Evolutionary conservation across 2,113 vertebrate genomes (phyloP).

Genomic region (Amazona guildingii): DNA sequence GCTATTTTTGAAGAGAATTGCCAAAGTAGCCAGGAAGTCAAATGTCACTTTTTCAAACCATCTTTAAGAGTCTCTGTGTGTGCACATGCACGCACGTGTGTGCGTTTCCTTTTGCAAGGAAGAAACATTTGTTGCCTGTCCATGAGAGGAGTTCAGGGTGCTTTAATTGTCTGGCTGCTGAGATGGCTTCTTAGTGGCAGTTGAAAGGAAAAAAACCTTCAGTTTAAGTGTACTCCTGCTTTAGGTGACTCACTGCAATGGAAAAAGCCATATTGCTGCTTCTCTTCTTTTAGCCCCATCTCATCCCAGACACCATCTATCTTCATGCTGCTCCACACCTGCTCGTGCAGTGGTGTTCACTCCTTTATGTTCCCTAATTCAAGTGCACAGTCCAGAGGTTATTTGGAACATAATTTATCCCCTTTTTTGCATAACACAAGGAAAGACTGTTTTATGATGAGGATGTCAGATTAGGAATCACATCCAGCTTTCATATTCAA

Average conservation of each 20-base stretch:
- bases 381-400: neutral
- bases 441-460: neutral
- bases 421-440: neutral
- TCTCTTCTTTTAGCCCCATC: neutral
- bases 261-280: neutral
- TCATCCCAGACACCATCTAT: neutral
- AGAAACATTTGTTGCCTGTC: neutral
- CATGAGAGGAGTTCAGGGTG: neutral
- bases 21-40: constrained; percentile 42
- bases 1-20: constrained; percentile 43
- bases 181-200: neutral
- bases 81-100: neutral
- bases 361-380: neutral
- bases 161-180: neutral
- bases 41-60: neutral
- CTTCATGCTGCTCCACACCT: neutral
- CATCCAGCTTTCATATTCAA: neutral
- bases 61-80: neutral
- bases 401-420: neutral
- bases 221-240: neutral
- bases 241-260: neutral
- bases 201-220: neutral
- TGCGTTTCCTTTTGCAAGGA: neutral
- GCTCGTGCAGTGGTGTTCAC: fast-evolving
- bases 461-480: neutral